Evolutionary conservation across 2,113 vertebrate species (phyloP), one percentile per base, ranked within the genome.

Genomic region (Syngnathoides biaculeatus): DNA sequence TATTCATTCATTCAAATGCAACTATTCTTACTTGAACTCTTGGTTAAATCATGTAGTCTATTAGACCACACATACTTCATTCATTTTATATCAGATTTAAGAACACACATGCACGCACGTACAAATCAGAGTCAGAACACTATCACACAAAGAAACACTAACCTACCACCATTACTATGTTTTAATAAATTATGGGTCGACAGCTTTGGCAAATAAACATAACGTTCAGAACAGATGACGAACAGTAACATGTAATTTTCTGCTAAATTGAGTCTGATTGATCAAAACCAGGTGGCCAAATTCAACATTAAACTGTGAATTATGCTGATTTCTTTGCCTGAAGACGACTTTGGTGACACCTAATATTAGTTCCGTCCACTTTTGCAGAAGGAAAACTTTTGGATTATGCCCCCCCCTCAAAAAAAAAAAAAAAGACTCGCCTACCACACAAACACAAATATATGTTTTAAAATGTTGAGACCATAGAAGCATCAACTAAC

Each of bases 271-370:
- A 3, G 50, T 52, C 50, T 52, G 20, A 52, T 52, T 52, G 9
- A n/a, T 52, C 48, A 52, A 52, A 11, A 22, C 57, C 69, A 64
- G 22, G 13, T 75, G 39, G 38, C 62, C 68, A 68, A 62, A 64
- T 69, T 81, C 81, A 88, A 83, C 67, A 60, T 82, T 84, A 71
- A 64, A 43, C 72, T 79, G 76, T 72, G 10, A 52, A 22, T 52
- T 52, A 19, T 47, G 62, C 73, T 64, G 68, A 52, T 80, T 75
- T 82, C 77, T 75, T 81, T 79, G 30, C 62, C 72, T 65, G 68
- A 74, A 79, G 79, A 79, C 77, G 62, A 62, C 62, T 73, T 79
- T 75, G 81, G 82, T 78, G 85, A 68, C 81, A 80, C 81, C 86
- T 73, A 65, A 88, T 86, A 82, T 86, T 67, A 64, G 68, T 65